A percentile compares a stretch with the other conserved stretches of the same genome.
phyloP scores from a whole-genome alignment of 1,140 invertebrate genomes.

The Tetramorium parvispinum region DNA sequence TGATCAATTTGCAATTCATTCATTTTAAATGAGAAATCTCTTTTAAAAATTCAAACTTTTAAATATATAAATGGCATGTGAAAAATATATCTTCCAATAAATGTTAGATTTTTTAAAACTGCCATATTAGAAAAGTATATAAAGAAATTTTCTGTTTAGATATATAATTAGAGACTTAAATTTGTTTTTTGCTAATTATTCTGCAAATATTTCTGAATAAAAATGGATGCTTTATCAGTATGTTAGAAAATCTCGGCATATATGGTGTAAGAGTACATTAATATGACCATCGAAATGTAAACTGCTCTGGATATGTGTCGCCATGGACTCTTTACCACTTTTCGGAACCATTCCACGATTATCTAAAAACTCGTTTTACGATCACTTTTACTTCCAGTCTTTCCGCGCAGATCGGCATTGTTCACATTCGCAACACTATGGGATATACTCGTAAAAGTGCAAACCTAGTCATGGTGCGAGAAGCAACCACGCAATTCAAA shows the following conservation, averaged over 20 bases:
- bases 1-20: background rate
- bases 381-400: slow-evolving; percentile 36
- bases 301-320: background rate
- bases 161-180: background rate
- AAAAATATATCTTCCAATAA: background rate
- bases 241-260: background rate
- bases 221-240: background rate
- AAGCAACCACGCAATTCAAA: slow-evolving; percentile 46
- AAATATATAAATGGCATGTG: background rate
- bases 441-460: slow-evolving; percentile 37
- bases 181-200: background rate
- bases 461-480: background rate
- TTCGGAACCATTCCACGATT: slow-evolving; percentile 22
- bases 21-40: background rate
- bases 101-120: background rate
- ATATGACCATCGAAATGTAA: slow-evolving; percentile 19
- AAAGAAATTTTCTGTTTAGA: background rate
- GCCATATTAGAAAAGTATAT: background rate
- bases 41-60: background rate
- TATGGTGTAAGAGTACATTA: slow-evolving; percentile 8
- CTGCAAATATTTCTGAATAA: background rate
- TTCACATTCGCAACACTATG: background rate
- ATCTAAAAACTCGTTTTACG: slow-evolving; percentile 56
- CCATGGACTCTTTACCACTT: slow-evolving; percentile 15
- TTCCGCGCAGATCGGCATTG: slow-evolving; percentile 11